Evolutionary conservation across 1,140 invertebrate species (phyloP), one percentile per base, ranked within the genome.

Genomic region (Drosophila sp.): DNA sequence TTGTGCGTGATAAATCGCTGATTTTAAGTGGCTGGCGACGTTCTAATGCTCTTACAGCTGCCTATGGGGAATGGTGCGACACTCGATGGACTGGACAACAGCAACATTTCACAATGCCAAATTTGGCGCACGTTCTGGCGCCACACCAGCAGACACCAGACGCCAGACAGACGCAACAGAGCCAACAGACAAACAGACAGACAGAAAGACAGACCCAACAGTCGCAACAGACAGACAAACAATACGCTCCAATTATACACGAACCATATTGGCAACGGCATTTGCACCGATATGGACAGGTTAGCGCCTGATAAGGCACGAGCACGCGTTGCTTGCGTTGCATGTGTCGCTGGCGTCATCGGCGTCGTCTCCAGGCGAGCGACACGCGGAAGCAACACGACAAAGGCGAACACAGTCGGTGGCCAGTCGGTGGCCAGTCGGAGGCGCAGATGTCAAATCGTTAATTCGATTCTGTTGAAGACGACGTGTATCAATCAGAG

Each of bases 71-170:
- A 21, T 51, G 45, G 45, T 21, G 21, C 21, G 54, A 36, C 61
- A 61, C 45, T 67, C 58, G 69, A 67, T 71, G 74, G 78, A 65
- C 71, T 71, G 74, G 78, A 65, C 71, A 64, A 32, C 61, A 72
- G 48, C 69, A 74, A 64, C 82, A 87, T 87, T 78, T 82, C 67
- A 69, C 81, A 89, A 82, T 87, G 78, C 78, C 82, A 87, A 87
- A 87, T 87, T 87, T 87, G 82, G 82, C 66, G 76, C 83, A 89
- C 71, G 83, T 77, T 80, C 66, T 87, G 82, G 82, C 82, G 82
- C 82, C 82, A 89, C 81, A 86, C 82, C 83, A 89, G 58, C 41
- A 66, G 53, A 21, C 62, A 41, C 45, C 38, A 65, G 34, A 46
- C 61, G 16, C 46, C 32, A 5, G 8, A 29, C 40, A 36, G 21